Conservation (phyloP, 2,113 vertebrate genomes). For the Thymallus thymallus region DNA sequence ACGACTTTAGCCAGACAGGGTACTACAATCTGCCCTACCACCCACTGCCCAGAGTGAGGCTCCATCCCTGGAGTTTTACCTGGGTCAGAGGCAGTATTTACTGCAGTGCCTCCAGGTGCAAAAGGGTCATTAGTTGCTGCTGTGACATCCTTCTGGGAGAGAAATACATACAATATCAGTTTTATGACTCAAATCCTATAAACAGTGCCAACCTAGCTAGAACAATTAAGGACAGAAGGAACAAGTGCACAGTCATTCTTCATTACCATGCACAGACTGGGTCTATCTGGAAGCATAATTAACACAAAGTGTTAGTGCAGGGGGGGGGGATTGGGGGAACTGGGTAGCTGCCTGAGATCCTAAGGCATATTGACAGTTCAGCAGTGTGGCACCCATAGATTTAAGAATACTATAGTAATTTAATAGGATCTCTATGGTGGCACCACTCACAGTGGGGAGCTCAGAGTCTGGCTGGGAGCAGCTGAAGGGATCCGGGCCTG, state of each 20-base stretch:
- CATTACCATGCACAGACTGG: too few species aligned
- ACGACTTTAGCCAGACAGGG: not conserved
- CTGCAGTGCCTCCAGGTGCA: conserved; percentile 90
- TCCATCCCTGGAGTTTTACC: conserved; percentile 70
- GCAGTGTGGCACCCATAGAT: not conserved
- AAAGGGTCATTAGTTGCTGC: conserved; percentile 88
- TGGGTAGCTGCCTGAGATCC: not conserved
- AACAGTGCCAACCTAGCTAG: too few species aligned
- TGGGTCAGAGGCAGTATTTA: conserved; percentile 78
- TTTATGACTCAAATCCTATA: too few species aligned
- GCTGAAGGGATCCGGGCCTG: conserved; percentile 63
- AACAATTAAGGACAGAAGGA: too few species aligned
- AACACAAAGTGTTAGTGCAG: not conserved
- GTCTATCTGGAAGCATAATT: too few species aligned
- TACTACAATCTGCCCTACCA: conserved; percentile 16
- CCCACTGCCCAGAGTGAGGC: conserved; percentile 35
- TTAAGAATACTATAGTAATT: too few species aligned
- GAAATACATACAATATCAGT: conserved; percentile 33
- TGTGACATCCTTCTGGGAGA: conserved; percentile 77
- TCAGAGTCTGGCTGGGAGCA: conserved; percentile 48
- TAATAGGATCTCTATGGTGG: too few species aligned
- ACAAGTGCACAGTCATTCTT: too few species aligned
- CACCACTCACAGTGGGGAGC: conserved; percentile 58
- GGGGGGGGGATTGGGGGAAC: not conserved
- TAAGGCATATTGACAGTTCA: too few species aligned